These are phyloP conservation scores for Oncorhynchus tshawytscha DNA, from an alignment of 2,113 vertebrate genomes.

Conservation along the genomic window DNA sequence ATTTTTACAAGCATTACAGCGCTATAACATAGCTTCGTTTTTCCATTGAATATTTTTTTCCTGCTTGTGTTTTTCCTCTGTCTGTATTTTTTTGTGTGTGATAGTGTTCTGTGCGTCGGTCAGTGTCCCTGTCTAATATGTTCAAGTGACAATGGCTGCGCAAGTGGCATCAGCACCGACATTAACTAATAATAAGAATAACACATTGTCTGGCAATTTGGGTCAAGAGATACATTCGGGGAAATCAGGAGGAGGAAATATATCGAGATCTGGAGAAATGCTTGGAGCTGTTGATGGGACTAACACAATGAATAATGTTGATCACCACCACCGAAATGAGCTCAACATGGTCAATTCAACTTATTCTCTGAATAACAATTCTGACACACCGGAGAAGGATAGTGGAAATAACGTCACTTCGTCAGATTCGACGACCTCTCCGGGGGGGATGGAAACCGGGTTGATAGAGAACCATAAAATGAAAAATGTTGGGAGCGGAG, in stretches of 20 bases:
- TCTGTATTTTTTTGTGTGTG: constrained; percentile 41
- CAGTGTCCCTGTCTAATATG: constrained; percentile 76
- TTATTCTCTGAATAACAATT: constrained; percentile 73
- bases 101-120: constrained; percentile 43
- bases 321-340: constrained; percentile 78
- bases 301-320: constrained; percentile 78
- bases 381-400: constrained; percentile 81
- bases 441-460: constrained; percentile 78
- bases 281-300: constrained; percentile 77
- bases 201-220: constrained; percentile 74
- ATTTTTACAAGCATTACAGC: constrained; percentile 33
- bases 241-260: constrained; percentile 69
- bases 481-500: constrained; percentile 80
- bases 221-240: constrained; percentile 82
- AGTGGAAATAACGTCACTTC: constrained; percentile 72
- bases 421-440: constrained; percentile 78
- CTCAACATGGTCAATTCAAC: constrained; percentile 85
- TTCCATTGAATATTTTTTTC: constrained; percentile 41
- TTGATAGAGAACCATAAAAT: constrained; percentile 89
- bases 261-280: constrained; percentile 70
- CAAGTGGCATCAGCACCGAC: constrained; percentile 86
- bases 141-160: constrained; percentile 92
- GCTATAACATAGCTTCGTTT: constrained; percentile 47
- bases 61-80: constrained; percentile 8
- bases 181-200: constrained; percentile 77